phyloP scores from a whole-genome alignment of 1,140 invertebrate genomes.

The Procambarus virginalis region DNA sequence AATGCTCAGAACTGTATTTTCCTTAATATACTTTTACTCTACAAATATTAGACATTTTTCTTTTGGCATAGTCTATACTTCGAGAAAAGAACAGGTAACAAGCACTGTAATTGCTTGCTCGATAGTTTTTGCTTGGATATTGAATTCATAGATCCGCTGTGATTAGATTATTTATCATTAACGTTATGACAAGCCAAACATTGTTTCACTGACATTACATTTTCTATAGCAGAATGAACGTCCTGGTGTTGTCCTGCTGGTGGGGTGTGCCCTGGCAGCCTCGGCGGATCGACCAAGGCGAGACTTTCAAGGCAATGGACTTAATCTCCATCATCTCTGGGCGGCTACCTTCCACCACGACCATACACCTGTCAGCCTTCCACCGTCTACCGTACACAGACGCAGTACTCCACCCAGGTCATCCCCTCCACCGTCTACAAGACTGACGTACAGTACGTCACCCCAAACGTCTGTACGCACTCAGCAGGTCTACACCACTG shows the following conservation, averaged over 20 bases:
- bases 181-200: no score
- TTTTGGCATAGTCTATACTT: no score
- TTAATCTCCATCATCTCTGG: conserved; percentile 15
- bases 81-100: no score
- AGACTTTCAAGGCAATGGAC: not conserved
- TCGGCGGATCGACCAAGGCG: conserved; percentile 21
- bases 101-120: no score
- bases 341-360: conserved; percentile 35
- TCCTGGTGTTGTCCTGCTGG: conserved; percentile 6
- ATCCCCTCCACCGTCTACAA: conserved; percentile 26
- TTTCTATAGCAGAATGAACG: not conserved
- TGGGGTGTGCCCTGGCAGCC: conserved; percentile 11
- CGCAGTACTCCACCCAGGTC: conserved; percentile 33
- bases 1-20: no score
- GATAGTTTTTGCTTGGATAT: no score
- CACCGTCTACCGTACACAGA: conserved; percentile 13
- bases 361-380: conserved; percentile 13
- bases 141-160: no score
- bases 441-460: conserved; percentile 22
- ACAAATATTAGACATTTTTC: not conserved
- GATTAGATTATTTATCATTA: no score
- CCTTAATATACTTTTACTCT: not conserved
- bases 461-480: conserved; percentile 28
- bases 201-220: no score
- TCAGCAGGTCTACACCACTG: conserved; percentile 53